Evolutionary conservation across 2,888 invertebrate species (phyloP).

Genomic region (Heliconius erato): DNA sequence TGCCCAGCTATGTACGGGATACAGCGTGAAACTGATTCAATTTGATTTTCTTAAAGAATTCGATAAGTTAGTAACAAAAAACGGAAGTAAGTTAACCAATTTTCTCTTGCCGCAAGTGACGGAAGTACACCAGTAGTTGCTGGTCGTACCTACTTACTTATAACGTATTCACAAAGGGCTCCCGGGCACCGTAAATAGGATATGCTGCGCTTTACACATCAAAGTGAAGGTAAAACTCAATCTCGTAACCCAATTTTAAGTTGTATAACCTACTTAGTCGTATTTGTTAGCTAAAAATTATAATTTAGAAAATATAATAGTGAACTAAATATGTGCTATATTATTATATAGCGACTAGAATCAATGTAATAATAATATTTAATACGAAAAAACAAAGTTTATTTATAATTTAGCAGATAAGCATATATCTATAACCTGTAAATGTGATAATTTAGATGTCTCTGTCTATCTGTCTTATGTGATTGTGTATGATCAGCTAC

Average conservation of each 20-base stretch:
- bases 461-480: too few relatives aligned
- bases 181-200: constrained; percentile 26
- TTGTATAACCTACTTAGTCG: background rate
- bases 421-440: too few relatives aligned
- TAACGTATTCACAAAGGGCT: constrained; percentile 34
- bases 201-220: constrained; percentile 25
- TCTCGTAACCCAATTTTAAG: background rate
- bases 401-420: too few relatives aligned
- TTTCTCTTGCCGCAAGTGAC: background rate
- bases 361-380: too few relatives aligned
- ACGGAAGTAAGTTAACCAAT: background rate
- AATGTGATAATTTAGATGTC: too few relatives aligned
- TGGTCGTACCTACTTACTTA: background rate
- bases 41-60: too few relatives aligned
- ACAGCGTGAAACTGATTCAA: too few relatives aligned
- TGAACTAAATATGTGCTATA: background rate
- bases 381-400: too few relatives aligned
- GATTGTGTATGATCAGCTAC: too few relatives aligned
- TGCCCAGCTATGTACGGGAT: too few relatives aligned
- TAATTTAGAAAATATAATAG: background rate
- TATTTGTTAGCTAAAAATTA: background rate
- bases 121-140: background rate
- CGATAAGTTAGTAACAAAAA: too few relatives aligned
- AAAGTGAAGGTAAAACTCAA: constrained; percentile 28
- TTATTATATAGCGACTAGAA: too few relatives aligned